Conservation (phyloP, 2,113 vertebrate species). For the Verasper variegatus region DNA sequence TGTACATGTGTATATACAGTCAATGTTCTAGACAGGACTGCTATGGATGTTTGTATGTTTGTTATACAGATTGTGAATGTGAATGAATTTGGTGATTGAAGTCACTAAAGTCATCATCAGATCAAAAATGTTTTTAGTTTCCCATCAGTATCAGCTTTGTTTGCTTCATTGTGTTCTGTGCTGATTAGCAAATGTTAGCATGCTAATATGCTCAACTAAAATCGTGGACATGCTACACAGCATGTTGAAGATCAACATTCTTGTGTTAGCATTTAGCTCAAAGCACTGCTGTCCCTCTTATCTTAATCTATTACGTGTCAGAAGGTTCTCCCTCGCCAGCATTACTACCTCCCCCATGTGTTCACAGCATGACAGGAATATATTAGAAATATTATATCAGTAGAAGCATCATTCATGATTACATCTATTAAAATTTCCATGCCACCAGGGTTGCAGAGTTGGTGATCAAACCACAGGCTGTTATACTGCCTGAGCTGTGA, state of each 20-base stretch:
- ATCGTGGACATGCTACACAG: neutral
- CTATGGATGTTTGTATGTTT: neutral
- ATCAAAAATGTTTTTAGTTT: neutral
- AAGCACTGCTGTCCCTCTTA: neutral
- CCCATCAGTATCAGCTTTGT: neutral
- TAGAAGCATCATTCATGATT: constrained; percentile 23
- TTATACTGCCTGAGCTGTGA: constrained; percentile 14
- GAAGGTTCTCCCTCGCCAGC: neutral
- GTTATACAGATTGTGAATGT: too few species aligned
- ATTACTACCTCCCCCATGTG: neutral
- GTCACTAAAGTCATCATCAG: too few species aligned
- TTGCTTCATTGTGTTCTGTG: neutral
- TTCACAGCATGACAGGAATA: neutral
- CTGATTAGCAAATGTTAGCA: constrained; percentile 2
- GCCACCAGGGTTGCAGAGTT: constrained; percentile 25
- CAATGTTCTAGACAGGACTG: too few species aligned
- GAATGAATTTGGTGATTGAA: too few species aligned
- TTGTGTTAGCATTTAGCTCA: neutral
- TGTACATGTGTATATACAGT: neutral
- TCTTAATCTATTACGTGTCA: neutral
- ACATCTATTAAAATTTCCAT: constrained; percentile 27
- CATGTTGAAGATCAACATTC: neutral
- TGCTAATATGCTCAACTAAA: neutral
- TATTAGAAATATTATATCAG: constrained; percentile 9
- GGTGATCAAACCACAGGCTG: constrained; percentile 37